phyloP scores from a whole-genome alignment of 2,113 vertebrate species.

The Mandrillus leucophaeus region DNA sequence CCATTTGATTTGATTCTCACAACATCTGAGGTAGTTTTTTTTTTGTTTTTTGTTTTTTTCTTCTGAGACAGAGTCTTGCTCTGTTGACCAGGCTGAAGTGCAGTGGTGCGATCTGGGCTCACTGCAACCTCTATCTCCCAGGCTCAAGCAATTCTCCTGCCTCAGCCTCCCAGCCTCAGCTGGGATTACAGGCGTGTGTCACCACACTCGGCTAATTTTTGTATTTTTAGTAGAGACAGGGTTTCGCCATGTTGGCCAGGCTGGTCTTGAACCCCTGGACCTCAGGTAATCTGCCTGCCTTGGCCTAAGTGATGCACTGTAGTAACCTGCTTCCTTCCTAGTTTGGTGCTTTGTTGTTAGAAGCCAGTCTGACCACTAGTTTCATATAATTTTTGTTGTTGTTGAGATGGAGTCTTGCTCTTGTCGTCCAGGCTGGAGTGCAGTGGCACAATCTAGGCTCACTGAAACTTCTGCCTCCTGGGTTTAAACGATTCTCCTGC shows the following conservation, averaged over 20 bases:
- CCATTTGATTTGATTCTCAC: neutral
- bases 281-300: neutral
- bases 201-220: neutral
- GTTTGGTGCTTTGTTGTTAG: too few species aligned
- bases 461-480: too few species aligned
- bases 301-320: neutral
- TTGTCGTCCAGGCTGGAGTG: too few species aligned
- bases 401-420: too few species aligned
- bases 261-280: neutral
- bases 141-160: neutral
- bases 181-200: too few species aligned
- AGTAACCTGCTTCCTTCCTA: too few species aligned
- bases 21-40: neutral
- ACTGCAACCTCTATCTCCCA: neutral
- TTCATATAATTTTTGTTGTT: too few species aligned
- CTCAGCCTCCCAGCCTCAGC: neutral
- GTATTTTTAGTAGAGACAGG: neutral
- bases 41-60: neutral
- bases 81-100: neutral
- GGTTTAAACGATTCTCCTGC: too few species aligned
- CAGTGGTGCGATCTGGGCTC: neutral
- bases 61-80: neutral
- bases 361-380: too few species aligned
- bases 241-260: neutral
- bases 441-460: too few species aligned